A percentile compares a stretch with the other conserved stretches of the same genome.
These are phyloP conservation scores for Chloroceryle amazona DNA, from an alignment of 2,797 vertebrate species.

Conservation along the genomic window DNA sequence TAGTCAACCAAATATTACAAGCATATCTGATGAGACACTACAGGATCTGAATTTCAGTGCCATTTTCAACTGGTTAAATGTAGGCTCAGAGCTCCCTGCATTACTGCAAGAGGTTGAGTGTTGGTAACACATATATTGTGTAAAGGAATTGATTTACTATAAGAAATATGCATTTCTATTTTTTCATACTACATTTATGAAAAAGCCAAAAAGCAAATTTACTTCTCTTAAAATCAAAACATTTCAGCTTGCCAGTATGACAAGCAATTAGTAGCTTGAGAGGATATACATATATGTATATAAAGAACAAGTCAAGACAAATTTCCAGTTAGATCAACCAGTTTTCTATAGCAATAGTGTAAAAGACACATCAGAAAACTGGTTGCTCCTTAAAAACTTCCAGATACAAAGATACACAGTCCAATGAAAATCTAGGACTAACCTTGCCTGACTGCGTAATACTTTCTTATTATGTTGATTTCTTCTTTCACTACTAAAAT, in stretches of 20 bases:
- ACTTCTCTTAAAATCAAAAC: neutral
- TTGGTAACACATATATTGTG: neutral
- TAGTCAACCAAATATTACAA: neutral
- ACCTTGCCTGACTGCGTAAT: neutral
- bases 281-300: neutral
- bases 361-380: neutral
- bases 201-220: neutral
- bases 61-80: neutral
- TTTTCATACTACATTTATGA: neutral
- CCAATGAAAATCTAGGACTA: neutral
- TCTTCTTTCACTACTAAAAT: conserved; percentile 38
- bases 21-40: neutral
- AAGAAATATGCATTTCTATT: neutral
- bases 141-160: neutral
- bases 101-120: neutral
- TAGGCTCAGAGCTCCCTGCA: neutral
- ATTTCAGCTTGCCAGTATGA: neutral
- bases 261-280: neutral
- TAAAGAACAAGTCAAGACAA: neutral
- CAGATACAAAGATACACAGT: neutral
- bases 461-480: neutral
- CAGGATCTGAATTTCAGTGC: neutral
- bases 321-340: neutral
- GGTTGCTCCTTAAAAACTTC: neutral
- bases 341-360: neutral